Evolutionary conservation across 2,113 vertebrate genomes (phyloP).

Genomic region (Paramormyrops kingsleyae): DNA sequence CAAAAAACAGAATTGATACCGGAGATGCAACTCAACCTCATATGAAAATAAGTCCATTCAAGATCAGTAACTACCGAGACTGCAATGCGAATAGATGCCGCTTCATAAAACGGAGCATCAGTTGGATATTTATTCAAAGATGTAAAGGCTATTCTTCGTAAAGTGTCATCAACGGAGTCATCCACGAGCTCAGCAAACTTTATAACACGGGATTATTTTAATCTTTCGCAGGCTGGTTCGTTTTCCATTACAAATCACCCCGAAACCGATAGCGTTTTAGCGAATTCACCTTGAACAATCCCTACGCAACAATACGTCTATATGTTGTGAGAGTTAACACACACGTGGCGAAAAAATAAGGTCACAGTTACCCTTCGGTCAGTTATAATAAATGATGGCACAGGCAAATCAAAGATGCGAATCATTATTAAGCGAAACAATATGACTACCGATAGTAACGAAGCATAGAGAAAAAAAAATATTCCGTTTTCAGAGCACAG

Average conservation of each 20-base stretch:
- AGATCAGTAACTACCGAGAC: neutral
- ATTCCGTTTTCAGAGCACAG: neutral
- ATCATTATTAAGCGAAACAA: neutral
- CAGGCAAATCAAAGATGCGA: neutral
- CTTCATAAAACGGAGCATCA: neutral
- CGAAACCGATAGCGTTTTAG: neutral
- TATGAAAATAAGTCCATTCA: neutral
- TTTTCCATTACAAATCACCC: neutral
- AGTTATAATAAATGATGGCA: neutral
- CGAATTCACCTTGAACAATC: neutral
- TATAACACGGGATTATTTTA: neutral
- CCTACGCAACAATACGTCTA: neutral
- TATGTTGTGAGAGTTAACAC: neutral
- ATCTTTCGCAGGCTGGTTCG: neutral
- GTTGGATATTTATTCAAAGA: neutral
- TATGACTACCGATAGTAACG: neutral
- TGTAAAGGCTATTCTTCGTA: neutral
- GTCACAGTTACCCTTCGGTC: neutral
- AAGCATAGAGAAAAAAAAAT: neutral
- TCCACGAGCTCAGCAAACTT: neutral
- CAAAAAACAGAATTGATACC: slow-evolving; percentile 2
- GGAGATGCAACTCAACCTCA: neutral
- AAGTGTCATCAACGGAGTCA: neutral
- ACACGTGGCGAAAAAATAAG: slow-evolving; percentile 4
- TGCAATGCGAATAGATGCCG: neutral